Base-by-base conservation (phyloP, 2,888 invertebrate species). In the Drosophila paramelanica region DNA sequence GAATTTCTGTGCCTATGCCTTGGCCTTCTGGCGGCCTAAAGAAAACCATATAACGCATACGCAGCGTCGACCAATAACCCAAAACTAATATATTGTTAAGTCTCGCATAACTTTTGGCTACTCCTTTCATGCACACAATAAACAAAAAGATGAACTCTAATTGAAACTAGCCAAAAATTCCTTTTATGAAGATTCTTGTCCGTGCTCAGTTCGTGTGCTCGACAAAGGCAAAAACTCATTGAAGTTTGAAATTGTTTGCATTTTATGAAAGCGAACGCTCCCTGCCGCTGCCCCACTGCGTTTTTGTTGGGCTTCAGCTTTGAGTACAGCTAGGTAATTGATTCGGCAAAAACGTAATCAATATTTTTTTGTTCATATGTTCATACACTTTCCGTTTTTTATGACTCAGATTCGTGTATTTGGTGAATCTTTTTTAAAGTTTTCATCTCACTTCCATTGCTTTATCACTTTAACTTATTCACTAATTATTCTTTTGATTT, bases 1-100 rank as follows among this genome's bases (percentile, higher is more conserved):
- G 52, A 51, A 76, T 83, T 73, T 79, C 67, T 76, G 64, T 61
- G 67, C 66, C 67, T 47, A 27, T 20, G 58, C 55, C 51, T 42
- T 13, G 45, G 42, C 27, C 45, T 5, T 6, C 17, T 38, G 51
- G 47, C 45, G 45, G 41, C 20, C 25, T 23, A 33, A 57, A 38
- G 47, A 52, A 58, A 64, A 27, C 38, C 49, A 61, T 41, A 57
- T 67, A 65, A 76, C 67, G 69, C 64, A 77, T 78, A 66, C 57
- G 70, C 65, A 68, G 41, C 53, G 65, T 56, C 41, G 61, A 51
- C 57, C 60, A 62, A 52, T 45, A 6, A 23, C 52, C 39, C 36
- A 55, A 39, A 39, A 20, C 14, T 7, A 25, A 56, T 53, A 66
- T 50, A 55, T 45, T 62, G 67, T 71, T 61, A 67, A 69, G 67